phyloP scores from a whole-genome alignment of 2,797 vertebrate species.

The Hydrolagus colliei region DNA sequence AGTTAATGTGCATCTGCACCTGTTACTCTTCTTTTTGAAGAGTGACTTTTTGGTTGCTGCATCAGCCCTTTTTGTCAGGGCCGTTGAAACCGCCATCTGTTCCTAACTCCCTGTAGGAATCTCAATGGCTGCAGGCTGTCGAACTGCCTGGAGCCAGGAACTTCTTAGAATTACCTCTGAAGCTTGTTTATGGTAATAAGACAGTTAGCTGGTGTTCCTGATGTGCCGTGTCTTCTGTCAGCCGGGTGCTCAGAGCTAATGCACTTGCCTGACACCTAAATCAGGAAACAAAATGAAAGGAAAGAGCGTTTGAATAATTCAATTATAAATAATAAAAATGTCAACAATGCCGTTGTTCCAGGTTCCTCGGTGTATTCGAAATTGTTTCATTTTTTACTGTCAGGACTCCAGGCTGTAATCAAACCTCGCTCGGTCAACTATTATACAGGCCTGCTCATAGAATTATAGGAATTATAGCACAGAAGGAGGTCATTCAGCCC shows the following conservation, averaged over 20 bases:
- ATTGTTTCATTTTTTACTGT: too few relatives aligned
- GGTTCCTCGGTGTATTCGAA: background rate
- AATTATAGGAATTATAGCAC: too few relatives aligned
- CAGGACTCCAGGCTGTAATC: too few relatives aligned
- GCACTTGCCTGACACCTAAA: background rate
- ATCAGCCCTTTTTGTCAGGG: constrained; percentile 22
- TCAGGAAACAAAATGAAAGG: constrained; percentile 10
- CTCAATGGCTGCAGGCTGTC: constrained; percentile 26
- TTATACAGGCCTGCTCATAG: too few relatives aligned
- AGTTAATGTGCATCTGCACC: constrained; percentile 20
- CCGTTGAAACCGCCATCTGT: constrained; percentile 25
- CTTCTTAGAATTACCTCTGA: constrained; percentile 25
- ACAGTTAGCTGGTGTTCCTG: background rate
- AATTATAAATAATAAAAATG: background rate
- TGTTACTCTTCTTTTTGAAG: constrained; percentile 19
- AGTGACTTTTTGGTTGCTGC: constrained; percentile 29
- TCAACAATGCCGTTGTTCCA: background rate
- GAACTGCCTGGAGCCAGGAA: constrained; percentile 17
- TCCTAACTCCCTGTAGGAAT: constrained; percentile 27
- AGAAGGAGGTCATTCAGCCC: too few relatives aligned
- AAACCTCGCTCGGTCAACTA: too few relatives aligned
- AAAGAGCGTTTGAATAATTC: constrained; percentile 18
- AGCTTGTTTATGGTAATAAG: constrained; percentile 26
- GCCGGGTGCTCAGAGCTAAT: constrained; percentile 1
- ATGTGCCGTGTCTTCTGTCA: background rate